Percentiles rank a stretch among this genome's conserved stretches.
phyloP scores from a whole-genome alignment of 2,113 vertebrate genomes.

The Pongo pygmaeus region DNA sequence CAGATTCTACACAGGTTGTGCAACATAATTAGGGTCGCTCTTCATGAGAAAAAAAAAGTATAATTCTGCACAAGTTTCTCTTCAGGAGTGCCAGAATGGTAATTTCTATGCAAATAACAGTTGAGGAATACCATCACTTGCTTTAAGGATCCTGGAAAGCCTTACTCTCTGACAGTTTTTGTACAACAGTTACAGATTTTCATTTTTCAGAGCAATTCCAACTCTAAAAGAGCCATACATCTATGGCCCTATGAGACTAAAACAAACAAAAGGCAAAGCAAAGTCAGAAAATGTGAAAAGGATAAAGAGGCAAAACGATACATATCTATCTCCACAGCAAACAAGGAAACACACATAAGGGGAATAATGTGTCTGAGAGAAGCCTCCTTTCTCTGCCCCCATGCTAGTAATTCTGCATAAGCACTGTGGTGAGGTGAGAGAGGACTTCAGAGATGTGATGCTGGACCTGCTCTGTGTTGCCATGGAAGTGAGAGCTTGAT shows the following conservation, averaged over 20 bases:
- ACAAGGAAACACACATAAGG: not conserved
- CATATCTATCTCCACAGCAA: not conserved
- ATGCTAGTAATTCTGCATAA: not conserved
- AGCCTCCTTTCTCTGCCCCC: not conserved
- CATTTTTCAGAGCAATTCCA: not conserved
- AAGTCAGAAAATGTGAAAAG: not conserved
- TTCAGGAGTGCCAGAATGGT: not conserved
- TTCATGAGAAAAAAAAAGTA: not conserved
- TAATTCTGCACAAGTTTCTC: not conserved
- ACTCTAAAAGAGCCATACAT: not conserved
- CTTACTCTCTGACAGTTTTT: not conserved
- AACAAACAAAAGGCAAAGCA: constrained; percentile 18
- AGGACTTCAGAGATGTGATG: not conserved
- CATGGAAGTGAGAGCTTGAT: not conserved
- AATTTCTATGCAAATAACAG: constrained; percentile 15
- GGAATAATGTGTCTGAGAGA: not conserved
- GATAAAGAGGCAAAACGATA: not conserved
- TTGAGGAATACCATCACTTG: not conserved
- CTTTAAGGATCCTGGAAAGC: not conserved
- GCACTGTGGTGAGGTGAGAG: not conserved
- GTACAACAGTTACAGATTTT: not conserved
- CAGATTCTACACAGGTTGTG: not conserved
- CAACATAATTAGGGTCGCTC: not conserved
- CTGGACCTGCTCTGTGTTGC: constrained; percentile 38
- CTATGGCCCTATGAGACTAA: not conserved